Evolutionary conservation across 2,888 invertebrate species (phyloP), one percentile per base, ranked within the genome.

Genomic region (Celastrina argiolus): DNA sequence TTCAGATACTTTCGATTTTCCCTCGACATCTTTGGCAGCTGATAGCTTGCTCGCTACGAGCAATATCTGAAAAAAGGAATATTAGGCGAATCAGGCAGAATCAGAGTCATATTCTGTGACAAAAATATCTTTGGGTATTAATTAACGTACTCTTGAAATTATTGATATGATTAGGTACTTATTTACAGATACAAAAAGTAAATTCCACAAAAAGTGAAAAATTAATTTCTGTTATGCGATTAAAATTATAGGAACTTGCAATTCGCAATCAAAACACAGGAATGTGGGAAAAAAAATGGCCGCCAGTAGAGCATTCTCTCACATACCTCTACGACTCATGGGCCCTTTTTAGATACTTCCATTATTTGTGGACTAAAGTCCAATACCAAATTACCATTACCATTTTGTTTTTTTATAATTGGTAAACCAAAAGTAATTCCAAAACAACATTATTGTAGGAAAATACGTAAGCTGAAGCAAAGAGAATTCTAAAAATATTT

Each of bases 21-120:
- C 70, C 61, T 78, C 77, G 65, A 85, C 75, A 73, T 86, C 83
- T 75, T 84, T 83, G 70, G 84, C 75, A 75, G 76, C 76, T 78
- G 85, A 82, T 72, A 86, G 75, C 73, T 84, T 85, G 80, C 84
- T 83, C 71, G 77, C 76, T 69, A 83, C 73, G 70, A 90, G 84
- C 81, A 89, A 81, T 72, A 88, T 75, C 90, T 90, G 82, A 4
- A 76, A 85, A 73, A 1, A 68, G 71, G 2, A 45, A 18, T 18
- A 18, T 45, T 45, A 45, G 18, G 45, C 10, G 18, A 45, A 18
- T 45, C 12, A 2, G 36, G 8, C n/a, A n/a, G n/a, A n/a, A n/a
- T n/a, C n/a, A n/a, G n/a, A n/a, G n/a, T n/a, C n/a, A n/a, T n/a
- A n/a, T n/a, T n/a, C 5, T 28, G 2, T 28, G 28, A 28, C 0